Percentiles rank a stretch among this genome's conserved stretches.
These are phyloP conservation scores for Marmota flaviventris DNA, from an alignment of 2,113 vertebrate species.

Conservation along the genomic window DNA sequence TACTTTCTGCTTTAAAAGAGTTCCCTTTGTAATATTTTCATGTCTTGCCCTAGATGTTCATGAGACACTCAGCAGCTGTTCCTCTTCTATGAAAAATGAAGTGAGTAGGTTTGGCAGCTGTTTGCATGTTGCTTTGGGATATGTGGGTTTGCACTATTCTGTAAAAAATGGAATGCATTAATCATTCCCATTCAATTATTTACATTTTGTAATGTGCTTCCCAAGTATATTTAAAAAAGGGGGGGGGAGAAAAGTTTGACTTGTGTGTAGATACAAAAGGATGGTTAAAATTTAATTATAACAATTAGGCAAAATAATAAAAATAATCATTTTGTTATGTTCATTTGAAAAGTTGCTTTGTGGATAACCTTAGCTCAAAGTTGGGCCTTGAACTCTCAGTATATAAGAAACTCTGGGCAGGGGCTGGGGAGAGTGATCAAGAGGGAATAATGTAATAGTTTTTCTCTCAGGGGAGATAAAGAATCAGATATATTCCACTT, in stretches of 20 bases:
- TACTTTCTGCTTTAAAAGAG: slow-evolving; percentile 49
- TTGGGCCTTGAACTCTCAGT: background rate
- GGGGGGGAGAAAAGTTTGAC: background rate
- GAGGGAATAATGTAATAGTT: background rate
- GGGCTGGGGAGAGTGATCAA: background rate
- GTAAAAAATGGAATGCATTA: slow-evolving; percentile 44
- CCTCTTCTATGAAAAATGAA: slow-evolving; percentile 52
- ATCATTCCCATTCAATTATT: slow-evolving; percentile 58
- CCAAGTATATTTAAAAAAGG: background rate
- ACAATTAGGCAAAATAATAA: background rate
- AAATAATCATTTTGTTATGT: slow-evolving; percentile 5
- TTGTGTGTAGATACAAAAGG: background rate
- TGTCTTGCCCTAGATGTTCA: slow-evolving; percentile 60
- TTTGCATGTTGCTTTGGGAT: slow-evolving; percentile 31
- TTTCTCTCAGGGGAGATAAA: background rate
- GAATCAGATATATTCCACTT: background rate
- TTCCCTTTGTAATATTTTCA: slow-evolving; percentile 49
- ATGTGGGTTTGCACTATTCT: background rate
- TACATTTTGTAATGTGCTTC: background rate
- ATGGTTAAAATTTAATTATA: slow-evolving; percentile 49
- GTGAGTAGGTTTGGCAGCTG: slow-evolving; percentile 40
- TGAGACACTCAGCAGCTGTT: slow-evolving; percentile 69
- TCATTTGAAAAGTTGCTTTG: background rate
- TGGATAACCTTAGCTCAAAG: background rate
- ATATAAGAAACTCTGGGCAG: background rate